Base-by-base conservation (phyloP, 1,140 invertebrate genomes). In the Chlorops oryzae region DNA sequence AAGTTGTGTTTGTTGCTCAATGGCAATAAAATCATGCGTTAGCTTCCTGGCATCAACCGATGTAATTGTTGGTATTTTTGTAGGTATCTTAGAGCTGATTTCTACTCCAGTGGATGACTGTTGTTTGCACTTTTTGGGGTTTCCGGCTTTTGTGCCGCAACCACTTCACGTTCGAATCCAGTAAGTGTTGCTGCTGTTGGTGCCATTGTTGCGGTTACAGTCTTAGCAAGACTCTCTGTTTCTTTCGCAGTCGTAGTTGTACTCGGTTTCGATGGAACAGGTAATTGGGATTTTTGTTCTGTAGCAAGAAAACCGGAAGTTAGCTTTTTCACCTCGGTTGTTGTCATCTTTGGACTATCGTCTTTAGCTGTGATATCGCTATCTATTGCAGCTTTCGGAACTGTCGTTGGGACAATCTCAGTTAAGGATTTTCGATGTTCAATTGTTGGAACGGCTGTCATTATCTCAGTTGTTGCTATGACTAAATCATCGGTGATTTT, bases 1-100 rank as follows among this genome's bases (percentile, higher is more conserved):
- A n/a, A 69, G 20, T 35, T 68, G 65, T 9, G 39, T 55, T 52
- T 65, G 55, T 47, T 69, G 63, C 28, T 69, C 65, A 61, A 62
- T 69, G 50, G 46, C 52, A 0, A 69, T 48, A 28, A 68, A 68
- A 53, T 69, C 65, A 28, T 62, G 56, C 6, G 65, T 69, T n/a
- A 58, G 25, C 55, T 65, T 56, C 24, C 24, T 55, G 4, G 55
- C 41, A 7, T 65, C 60, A 3, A 58, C 17, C 2, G 17, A 23
- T 4, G 46, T 52, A 4, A 66, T 63, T 12, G 54, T 39, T 48
- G 15, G 15, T 15, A 32, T 15, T 10, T 32, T 15, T 10, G 9
- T 15, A 15, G 28, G 15, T 32, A 32, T 9, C n/a, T n/a, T 32
- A 10, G 28, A 32, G 9, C 28, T 32, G 28, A 9, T 32, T 32